Percentiles rank a stretch among this genome's conserved stretches.
Conservation (phyloP, 1,140 invertebrate genomes). For the Varroa destructor region DNA sequence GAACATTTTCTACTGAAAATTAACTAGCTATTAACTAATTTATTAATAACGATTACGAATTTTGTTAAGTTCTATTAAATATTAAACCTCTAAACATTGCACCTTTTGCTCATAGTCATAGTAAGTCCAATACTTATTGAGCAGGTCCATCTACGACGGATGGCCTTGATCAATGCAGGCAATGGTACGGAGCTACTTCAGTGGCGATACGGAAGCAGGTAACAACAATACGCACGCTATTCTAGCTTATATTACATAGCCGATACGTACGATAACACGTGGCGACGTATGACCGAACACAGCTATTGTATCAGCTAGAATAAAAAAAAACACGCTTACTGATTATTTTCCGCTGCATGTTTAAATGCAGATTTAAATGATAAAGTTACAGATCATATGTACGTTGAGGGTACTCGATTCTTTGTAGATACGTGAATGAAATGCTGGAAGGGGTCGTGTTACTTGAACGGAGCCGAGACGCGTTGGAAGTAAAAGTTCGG, state of each 20-base stretch:
- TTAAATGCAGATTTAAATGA: too few species aligned
- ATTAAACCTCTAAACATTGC: too few species aligned
- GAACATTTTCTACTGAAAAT: not conserved
- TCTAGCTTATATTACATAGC: too few species aligned
- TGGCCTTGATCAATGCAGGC: constrained; percentile 48
- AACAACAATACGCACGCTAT: not conserved
- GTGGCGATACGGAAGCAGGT: constrained; percentile 63
- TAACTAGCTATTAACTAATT: too few species aligned
- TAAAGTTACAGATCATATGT: too few species aligned
- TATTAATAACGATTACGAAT: too few species aligned
- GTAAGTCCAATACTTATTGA: constrained; percentile 34
- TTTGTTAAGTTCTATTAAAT: too few species aligned
- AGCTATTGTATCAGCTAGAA: too few species aligned
- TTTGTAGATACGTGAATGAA: constrained; percentile 48
- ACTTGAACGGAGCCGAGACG: constrained; percentile 52
- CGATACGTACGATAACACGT: too few species aligned
- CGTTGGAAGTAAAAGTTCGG: constrained; percentile 57
- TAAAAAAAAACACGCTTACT: too few species aligned
- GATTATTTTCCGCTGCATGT: too few species aligned
- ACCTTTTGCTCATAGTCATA: not conserved
- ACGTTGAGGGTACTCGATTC: not conserved
- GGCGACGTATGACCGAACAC: too few species aligned
- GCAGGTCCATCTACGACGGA: constrained; percentile 52
- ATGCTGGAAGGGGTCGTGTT: constrained; percentile 58
- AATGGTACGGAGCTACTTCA: constrained; percentile 56